Evolutionary conservation across 2,888 invertebrate genomes (phyloP).

Genomic region (Euzophera pinguis): DNA sequence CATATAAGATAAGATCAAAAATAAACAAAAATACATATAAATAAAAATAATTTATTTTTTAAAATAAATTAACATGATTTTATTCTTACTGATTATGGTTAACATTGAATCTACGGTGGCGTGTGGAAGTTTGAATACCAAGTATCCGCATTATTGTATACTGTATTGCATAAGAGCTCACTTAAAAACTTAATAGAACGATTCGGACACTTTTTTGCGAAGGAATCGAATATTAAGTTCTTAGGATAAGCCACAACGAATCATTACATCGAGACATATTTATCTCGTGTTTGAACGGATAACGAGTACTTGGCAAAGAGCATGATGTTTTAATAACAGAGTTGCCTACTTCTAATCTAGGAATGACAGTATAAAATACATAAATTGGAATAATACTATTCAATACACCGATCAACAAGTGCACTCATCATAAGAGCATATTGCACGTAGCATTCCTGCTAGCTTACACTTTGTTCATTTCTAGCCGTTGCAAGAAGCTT

Average conservation of each 20-base stretch:
- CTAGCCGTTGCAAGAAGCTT: too few relatives aligned
- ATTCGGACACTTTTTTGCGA: neutral
- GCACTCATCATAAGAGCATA: too few relatives aligned
- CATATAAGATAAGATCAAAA: conserved; percentile 1
- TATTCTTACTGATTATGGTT: conserved; percentile 34
- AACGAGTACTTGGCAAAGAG: neutral
- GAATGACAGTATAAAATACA: neutral
- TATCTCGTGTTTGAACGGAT: neutral
- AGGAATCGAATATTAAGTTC: neutral
- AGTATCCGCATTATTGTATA: conserved; percentile 13
- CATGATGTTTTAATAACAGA: conserved; percentile 8
- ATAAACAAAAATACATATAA: conserved; percentile 29
- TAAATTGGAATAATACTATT: neutral
- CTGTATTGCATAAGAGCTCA: too few relatives aligned
- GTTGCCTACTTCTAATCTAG: neutral
- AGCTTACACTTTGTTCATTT: too few relatives aligned
- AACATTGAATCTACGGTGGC: conserved; percentile 41
- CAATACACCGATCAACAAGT: neutral
- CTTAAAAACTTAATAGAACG: neutral
- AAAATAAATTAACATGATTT: conserved; percentile 54
- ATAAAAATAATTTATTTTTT: conserved; percentile 45
- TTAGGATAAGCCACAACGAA: too few relatives aligned
- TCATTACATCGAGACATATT: too few relatives aligned
- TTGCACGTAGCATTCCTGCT: too few relatives aligned
- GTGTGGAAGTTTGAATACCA: conserved; percentile 30